Conservation (phyloP, 2,888 invertebrate species). For the Galeruca laticollis region DNA sequence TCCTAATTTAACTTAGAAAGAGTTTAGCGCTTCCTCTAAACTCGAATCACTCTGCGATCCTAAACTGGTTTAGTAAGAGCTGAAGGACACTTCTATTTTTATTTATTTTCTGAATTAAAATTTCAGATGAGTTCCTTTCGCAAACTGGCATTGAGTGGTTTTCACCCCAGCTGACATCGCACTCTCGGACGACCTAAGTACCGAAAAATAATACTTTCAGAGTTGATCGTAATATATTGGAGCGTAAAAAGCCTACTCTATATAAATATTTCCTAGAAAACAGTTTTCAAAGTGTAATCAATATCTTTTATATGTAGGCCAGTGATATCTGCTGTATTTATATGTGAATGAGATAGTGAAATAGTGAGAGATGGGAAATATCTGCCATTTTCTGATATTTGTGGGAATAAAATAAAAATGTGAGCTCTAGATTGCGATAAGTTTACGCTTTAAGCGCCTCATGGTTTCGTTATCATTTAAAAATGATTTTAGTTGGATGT, state of each 20-base stretch:
- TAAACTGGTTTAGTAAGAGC: not conserved
- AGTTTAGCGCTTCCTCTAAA: conserved; percentile 7
- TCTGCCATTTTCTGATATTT: conserved; percentile 26
- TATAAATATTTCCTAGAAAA: conserved; percentile 31
- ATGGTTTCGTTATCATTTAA: conserved; percentile 10
- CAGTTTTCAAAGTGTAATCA: conserved; percentile 15
- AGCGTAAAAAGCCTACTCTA: conserved; percentile 25
- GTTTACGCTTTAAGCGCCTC: conserved; percentile 1
- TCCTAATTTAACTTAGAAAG: conserved; percentile 2
- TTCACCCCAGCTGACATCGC: conserved; percentile 33
- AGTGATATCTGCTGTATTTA: conserved; percentile 21
- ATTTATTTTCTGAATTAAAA: conserved; percentile 35
- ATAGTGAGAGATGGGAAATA: conserved; percentile 26
- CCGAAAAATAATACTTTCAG: conserved; percentile 32
- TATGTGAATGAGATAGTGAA: conserved; percentile 19
- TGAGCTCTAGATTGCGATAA: conserved; percentile 13
- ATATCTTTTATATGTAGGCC: conserved; percentile 26
- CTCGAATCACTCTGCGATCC: conserved; percentile 5
- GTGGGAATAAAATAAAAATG: conserved; percentile 33
- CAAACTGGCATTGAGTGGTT: conserved; percentile 22
- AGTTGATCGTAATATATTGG: conserved; percentile 34
- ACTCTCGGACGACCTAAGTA: conserved; percentile 24
- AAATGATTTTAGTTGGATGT: not conserved
- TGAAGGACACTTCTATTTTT: conserved; percentile 30
- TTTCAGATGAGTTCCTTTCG: conserved; percentile 33